Base-by-base conservation (phyloP, 2,888 invertebrate species). In the Lissocephala sabroskyi region DNA sequence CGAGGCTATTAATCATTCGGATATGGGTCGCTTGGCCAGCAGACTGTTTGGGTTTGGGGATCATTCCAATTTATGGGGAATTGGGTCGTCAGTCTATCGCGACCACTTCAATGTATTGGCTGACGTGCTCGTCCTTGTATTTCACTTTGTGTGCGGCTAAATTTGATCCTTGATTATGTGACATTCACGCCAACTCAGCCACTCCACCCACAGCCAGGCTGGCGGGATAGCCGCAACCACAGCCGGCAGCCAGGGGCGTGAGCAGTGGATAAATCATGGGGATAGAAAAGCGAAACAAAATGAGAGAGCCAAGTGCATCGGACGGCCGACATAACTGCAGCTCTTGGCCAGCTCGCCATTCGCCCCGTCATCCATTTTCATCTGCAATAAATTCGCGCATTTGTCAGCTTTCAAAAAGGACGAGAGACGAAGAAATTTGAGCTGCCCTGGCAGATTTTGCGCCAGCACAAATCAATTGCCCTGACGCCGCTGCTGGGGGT, bases 351-450 rank as follows among this genome's bases (percentile, higher is more conserved):
- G n/a, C n/a, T n/a, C n/a, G 17, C 50, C 49, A 49, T 3, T 17
- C 23, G 40, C 28, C 2, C 2, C 18, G 10, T 9, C 2, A 17
- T 18, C 32, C 11, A 44, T 46, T 64, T 47, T 49, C 58, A 46
- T 35, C 14, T 41, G 45, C 33, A 56, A 55, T 57, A 56, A 45
- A 37, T 44, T 46, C 53, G 46, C 41, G 43, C 48, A 67, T 71
- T 76, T 75, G 64, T 68, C 67, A 49, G 59, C 45, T 40, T 35
- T 29, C 35, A 35, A 16, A 35, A 40, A n/a, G n/a, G n/a, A n/a
- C n/a, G n/a, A n/a, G n/a, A n/a, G n/a, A n/a, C n/a, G n/a, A n/a
- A n/a, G n/a, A n/a, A 49, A 45, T 33, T 36, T 41, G 26, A 19
- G 19, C 42, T 45, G 29, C 7, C 43, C 45, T 32, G 48, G 33